Percentiles rank a stretch among this genome's conserved stretches.
Conservation (phyloP, 2,797 vertebrate species). For the Paramormyrops hopkinsi region DNA sequence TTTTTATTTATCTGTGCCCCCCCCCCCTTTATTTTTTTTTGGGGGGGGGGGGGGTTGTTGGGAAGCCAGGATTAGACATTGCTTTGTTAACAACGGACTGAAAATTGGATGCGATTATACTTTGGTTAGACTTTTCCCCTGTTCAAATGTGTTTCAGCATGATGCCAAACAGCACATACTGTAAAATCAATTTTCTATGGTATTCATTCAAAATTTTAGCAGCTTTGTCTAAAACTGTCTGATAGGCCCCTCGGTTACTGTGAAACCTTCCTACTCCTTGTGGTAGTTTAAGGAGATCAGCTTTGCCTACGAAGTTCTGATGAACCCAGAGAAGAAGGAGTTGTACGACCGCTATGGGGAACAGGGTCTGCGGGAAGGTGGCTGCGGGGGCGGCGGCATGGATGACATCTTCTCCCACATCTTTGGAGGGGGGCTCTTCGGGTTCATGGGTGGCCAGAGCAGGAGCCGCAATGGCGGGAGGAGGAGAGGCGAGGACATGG, state of each 20-base stretch:
- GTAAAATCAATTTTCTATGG: background rate
- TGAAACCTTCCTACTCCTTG: conserved; percentile 1
- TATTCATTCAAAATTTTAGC: background rate
- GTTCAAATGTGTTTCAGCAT: background rate
- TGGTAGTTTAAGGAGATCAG: conserved; percentile 96
- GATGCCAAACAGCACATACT: background rate
- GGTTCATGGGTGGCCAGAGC: conserved; percentile 92
- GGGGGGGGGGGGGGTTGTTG: background rate
- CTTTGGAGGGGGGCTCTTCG: conserved; percentile 91
- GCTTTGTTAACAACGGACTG: background rate
- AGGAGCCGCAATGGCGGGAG: conserved; percentile 88
- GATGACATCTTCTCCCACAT: conserved; percentile 99
- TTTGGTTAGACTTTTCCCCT: background rate
- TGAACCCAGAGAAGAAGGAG: conserved; percentile 93
- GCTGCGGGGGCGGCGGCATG: conserved; percentile 86
- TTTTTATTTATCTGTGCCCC: background rate
- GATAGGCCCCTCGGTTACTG: background rate
- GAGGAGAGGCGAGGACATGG: conserved; percentile 96
- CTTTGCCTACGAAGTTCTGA: conserved; percentile 95
- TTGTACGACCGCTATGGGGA: conserved; percentile 95
- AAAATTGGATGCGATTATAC: background rate
- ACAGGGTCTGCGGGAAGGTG: conserved; percentile 92
- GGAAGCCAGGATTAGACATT: background rate
- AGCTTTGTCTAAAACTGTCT: background rate
- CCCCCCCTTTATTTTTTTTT: no score